These are phyloP conservation scores for Otus sunia DNA, from an alignment of 2,113 vertebrate genomes.

Conservation along the genomic window DNA sequence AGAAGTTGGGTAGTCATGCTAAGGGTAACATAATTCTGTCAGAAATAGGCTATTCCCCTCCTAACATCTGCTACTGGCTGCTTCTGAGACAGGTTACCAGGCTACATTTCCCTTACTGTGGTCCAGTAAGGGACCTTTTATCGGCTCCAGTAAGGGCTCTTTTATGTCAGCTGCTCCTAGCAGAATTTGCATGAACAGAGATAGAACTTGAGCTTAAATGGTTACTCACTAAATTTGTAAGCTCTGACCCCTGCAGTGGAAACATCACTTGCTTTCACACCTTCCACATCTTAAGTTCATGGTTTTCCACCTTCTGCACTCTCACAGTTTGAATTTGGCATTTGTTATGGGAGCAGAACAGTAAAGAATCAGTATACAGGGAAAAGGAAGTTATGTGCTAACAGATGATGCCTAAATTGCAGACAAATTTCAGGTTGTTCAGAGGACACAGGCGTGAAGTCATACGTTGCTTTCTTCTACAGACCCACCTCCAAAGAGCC, in stretches of 20 bases:
- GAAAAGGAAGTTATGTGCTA: neutral
- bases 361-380: neutral
- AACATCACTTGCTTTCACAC: neutral
- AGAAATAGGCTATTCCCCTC: neutral
- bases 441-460: neutral
- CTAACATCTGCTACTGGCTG: neutral
- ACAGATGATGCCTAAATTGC: neutral
- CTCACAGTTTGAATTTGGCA: neutral
- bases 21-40: neutral
- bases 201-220: neutral
- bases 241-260: neutral
- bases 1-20: neutral
- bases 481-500: neutral
- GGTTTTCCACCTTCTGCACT: neutral
- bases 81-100: neutral
- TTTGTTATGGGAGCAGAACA: neutral
- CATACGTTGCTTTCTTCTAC: neutral
- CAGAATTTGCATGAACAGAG: neutral
- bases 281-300: neutral
- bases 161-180: neutral
- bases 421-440: neutral
- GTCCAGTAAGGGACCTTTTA: neutral
- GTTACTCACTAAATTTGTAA: neutral
- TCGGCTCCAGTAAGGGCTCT: neutral
- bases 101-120: neutral